Percentiles rank a stretch among this genome's conserved stretches.
Evolutionary conservation across 1,140 invertebrate genomes (phyloP).

Genomic region (Monomorium pharaonis): DNA sequence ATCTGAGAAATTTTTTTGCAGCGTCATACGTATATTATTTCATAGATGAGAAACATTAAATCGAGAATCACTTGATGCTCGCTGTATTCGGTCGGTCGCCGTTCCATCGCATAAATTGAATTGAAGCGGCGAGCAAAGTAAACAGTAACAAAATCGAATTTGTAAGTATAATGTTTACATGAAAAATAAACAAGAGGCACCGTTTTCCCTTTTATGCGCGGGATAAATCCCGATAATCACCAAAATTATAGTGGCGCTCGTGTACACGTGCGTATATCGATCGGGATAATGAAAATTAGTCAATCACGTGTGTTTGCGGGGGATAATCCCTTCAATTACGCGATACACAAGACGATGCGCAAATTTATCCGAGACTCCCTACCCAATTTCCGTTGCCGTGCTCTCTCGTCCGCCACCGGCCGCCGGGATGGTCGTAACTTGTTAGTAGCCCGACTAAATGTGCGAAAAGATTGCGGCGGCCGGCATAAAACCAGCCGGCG

Average conservation of each 20-base stretch:
- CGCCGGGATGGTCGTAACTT: not conserved
- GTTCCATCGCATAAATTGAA: not conserved
- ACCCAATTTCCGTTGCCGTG: conserved; percentile 18
- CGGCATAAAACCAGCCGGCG: not conserved
- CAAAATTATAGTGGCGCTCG: not conserved
- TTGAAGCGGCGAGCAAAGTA: not conserved
- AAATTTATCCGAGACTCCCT: conserved; percentile 18
- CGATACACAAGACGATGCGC: not conserved
- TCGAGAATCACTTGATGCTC: not conserved
- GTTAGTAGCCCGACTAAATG: not conserved
- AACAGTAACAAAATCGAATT: not conserved
- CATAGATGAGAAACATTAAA: not conserved
- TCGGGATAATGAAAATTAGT: conserved; percentile 50
- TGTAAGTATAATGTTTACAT: not conserved
- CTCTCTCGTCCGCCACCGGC: not conserved
- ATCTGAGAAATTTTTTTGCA: not conserved
- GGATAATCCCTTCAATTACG: conserved; percentile 22
- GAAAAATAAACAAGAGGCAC: not conserved
- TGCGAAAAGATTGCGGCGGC: not conserved
- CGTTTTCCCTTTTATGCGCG: not conserved
- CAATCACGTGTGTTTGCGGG: conserved; percentile 25
- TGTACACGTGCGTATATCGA: not conserved
- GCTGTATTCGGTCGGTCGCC: not conserved
- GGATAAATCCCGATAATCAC: not conserved
- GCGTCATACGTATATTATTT: too few relatives aligned